A percentile compares a stretch with the other conserved stretches of the same genome.
These are phyloP conservation scores for Geopemphigus sp. DNA, from an alignment of 1,140 invertebrate species.

Conservation along the genomic window DNA sequence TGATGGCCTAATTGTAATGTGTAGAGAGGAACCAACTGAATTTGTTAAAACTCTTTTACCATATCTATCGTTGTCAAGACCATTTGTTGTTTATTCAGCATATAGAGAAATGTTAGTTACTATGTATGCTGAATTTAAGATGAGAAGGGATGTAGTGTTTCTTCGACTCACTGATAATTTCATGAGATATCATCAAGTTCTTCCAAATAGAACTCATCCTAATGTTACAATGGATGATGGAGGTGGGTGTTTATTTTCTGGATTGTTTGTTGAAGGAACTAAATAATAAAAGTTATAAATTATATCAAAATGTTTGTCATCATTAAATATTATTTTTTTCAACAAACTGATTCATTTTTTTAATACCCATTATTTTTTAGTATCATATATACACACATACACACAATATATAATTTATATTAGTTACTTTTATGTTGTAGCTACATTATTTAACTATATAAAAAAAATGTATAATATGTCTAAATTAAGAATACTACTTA, in stretches of 20 bases:
- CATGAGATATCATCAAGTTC: conserved; percentile 84
- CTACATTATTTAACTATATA: neutral
- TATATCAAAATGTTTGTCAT: neutral
- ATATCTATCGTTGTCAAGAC: conserved; percentile 73
- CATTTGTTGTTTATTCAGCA: conserved; percentile 79
- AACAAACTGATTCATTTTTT: neutral
- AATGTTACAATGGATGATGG: conserved; percentile 72
- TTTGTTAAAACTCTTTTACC: conserved; percentile 72
- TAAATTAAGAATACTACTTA: no score
- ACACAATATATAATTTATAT: neutral
- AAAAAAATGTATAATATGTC: no score
- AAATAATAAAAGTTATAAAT: conserved; percentile 1
- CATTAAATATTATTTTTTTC: conserved; percentile 8
- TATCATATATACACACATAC: neutral
- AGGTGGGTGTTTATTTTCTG: conserved; percentile 74
- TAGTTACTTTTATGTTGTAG: neutral
- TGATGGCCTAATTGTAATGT: conserved; percentile 75
- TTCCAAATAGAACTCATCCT: conserved; percentile 80
- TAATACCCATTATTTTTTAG: neutral
- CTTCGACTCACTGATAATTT: conserved; percentile 81
- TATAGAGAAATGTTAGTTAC: conserved; percentile 79
- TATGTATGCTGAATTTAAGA: conserved; percentile 73
- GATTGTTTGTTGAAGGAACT: conserved; percentile 54
- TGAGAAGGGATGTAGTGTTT: conserved; percentile 66
- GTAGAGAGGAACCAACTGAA: conserved; percentile 80